Percentiles rank a stretch among this genome's conserved stretches.
Evolutionary conservation across 2,797 vertebrate genomes (phyloP).

Genomic region (Gymnothorax reevesii): DNA sequence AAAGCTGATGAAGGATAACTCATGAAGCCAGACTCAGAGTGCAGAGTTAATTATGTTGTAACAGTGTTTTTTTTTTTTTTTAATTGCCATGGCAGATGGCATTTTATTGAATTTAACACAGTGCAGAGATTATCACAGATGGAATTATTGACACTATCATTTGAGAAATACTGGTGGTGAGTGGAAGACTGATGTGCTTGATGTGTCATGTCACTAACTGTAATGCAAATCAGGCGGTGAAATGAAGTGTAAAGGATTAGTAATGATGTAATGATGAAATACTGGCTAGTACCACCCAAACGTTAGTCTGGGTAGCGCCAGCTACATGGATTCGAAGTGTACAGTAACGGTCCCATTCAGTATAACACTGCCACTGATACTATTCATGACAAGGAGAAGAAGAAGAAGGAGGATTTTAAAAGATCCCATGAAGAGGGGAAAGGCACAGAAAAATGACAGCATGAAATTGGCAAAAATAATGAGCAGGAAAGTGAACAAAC

Average conservation of each 20-base stretch:
- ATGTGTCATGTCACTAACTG: neutral
- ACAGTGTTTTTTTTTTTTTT: neutral
- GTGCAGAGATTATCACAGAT: neutral
- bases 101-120: neutral
- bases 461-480: neutral
- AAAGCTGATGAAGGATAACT: neutral
- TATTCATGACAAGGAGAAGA: neutral
- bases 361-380: too few relatives aligned
- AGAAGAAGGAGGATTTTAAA: constrained; percentile 7
- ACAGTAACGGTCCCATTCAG: constrained; percentile 17
- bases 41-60: neutral
- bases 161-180: constrained; percentile 1
- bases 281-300: neutral
- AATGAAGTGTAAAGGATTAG: constrained; percentile 7
- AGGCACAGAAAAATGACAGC: neutral
- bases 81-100: neutral
- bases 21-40: neutral
- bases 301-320: neutral
- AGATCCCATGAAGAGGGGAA: neutral
- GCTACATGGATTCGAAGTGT: neutral
- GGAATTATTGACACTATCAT: constrained; percentile 1
- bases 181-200: neutral
- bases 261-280: neutral
- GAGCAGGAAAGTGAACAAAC: neutral
- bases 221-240: neutral